These are phyloP conservation scores for Lepidochrysops patricia DNA, from an alignment of 2,888 invertebrate species.

Conservation along the genomic window DNA sequence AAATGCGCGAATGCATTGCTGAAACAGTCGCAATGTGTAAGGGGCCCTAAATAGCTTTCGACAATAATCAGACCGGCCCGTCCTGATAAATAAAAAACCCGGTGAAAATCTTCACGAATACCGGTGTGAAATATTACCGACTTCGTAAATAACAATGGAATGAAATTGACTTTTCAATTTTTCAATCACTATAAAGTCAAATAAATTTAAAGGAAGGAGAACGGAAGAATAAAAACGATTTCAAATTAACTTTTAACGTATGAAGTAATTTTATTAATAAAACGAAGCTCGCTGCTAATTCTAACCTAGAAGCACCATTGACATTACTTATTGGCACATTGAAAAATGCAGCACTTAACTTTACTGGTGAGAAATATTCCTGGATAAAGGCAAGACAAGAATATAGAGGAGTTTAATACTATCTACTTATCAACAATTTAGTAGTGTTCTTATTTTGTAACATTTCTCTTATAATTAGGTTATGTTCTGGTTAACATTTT, in stretches of 20 bases:
- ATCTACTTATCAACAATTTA: not conserved
- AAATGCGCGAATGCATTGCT: too few relatives aligned
- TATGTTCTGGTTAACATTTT: not conserved
- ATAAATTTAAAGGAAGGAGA: too few relatives aligned
- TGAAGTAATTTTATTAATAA: not conserved
- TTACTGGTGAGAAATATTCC: constrained; percentile 2
- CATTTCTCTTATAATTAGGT: not conserved
- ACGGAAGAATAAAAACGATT: not conserved
- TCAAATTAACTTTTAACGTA: not conserved
- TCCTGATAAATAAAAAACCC: too few relatives aligned
- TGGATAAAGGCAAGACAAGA: not conserved
- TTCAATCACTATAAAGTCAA: too few relatives aligned
- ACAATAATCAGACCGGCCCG: too few relatives aligned
- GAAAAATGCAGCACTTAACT: constrained; percentile 6
- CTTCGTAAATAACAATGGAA: too few relatives aligned
- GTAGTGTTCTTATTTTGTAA: too few relatives aligned
- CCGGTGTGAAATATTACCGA: too few relatives aligned
- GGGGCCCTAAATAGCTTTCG: too few relatives aligned
- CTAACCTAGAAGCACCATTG: not conserved
- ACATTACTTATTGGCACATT: constrained; percentile 10
- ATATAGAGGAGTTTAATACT: not conserved
- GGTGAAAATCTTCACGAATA: too few relatives aligned
- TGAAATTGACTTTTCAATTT: too few relatives aligned
- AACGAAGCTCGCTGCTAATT: not conserved
- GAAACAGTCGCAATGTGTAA: too few relatives aligned